Evolutionary conservation across 2,113 vertebrate genomes (phyloP).

Genomic region (Brachypteracias leptosomus): DNA sequence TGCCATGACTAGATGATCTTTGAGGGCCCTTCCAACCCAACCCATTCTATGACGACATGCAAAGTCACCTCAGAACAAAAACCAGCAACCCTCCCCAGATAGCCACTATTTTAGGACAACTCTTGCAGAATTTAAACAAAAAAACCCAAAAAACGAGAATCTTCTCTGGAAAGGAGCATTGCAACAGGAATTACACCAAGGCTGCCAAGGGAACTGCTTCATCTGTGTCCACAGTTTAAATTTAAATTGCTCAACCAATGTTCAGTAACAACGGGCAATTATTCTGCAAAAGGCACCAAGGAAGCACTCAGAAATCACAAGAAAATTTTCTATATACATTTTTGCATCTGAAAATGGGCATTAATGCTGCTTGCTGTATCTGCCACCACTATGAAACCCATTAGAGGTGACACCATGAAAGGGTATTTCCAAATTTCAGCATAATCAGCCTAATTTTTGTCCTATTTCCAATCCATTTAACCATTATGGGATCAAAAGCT

Average conservation of each 20-base stretch:
- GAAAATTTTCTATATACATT: background rate
- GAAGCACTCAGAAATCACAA: background rate
- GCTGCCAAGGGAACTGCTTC: background rate
- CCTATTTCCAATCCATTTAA: background rate
- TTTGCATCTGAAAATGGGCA: background rate
- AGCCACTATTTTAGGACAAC: background rate
- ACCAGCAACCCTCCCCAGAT: background rate
- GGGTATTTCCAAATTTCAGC: background rate
- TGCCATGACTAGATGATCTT: too few species aligned
- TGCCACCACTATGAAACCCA: background rate
- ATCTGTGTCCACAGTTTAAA: background rate
- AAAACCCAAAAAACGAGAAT: background rate
- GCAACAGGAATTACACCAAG: accelerated
- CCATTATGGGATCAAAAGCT: background rate
- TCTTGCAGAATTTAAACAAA: background rate
- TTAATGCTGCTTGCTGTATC: background rate
- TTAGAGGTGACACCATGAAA: background rate
- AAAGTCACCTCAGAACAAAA: background rate
- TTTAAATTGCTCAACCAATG: background rate
- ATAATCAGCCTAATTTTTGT: background rate
- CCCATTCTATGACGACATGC: background rate
- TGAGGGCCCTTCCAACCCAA: too few species aligned
- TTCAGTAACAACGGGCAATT: background rate
- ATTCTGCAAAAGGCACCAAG: background rate
- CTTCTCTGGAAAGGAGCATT: background rate